These are phyloP conservation scores for Plectrocnemia conspersa DNA, from an alignment of 1,140 invertebrate species.

Conservation along the genomic window DNA sequence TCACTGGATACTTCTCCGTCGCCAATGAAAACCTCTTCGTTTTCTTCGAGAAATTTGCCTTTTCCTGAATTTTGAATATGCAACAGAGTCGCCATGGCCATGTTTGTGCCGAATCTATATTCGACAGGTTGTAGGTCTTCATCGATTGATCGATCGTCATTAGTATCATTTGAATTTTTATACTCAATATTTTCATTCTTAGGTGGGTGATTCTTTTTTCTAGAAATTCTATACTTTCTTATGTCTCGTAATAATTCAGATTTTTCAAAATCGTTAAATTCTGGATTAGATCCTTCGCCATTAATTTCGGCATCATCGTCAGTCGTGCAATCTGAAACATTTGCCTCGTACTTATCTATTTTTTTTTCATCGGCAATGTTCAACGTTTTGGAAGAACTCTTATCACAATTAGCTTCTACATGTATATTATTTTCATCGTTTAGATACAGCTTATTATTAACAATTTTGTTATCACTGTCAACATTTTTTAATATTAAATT, in stretches of 20 bases:
- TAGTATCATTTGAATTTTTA: neutral
- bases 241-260: conserved; percentile 15
- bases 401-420: too few species aligned
- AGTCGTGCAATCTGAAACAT: neutral
- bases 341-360: neutral
- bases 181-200: neutral
- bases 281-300: conserved; percentile 1
- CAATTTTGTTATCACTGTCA: too few species aligned
- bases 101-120: conserved; percentile 47
- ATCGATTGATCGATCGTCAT: conserved; percentile 26
- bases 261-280: conserved; percentile 11
- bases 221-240: conserved; percentile 12
- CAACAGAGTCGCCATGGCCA: conserved; percentile 49
- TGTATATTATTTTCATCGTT: too few species aligned
- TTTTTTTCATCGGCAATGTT: neutral
- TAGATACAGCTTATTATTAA: too few species aligned
- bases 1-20: conserved; percentile 28
- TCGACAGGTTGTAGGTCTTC: conserved; percentile 45
- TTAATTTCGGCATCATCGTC: neutral
- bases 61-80: conserved; percentile 33
- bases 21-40: conserved; percentile 28
- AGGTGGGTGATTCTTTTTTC: conserved; percentile 26
- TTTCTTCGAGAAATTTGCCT: neutral
- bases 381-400: too few species aligned
- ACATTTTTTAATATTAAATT: neutral